Conservation (phyloP, 2,113 vertebrate species). For the Cebidichthys violaceus region DNA sequence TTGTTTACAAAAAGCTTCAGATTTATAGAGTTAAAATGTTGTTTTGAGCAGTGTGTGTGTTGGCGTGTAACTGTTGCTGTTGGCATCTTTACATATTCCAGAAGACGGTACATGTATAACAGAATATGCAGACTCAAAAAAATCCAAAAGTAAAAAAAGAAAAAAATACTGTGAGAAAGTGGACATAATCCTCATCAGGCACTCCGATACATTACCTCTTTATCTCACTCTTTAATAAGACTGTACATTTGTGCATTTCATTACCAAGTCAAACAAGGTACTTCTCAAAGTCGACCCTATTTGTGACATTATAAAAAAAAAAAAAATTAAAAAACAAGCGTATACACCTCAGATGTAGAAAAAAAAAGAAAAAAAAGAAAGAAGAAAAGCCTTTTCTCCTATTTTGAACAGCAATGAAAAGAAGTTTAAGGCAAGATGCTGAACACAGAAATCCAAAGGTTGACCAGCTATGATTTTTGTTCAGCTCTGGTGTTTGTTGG, state of each 20-base stretch:
- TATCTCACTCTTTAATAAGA: slow-evolving; percentile 68
- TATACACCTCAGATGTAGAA: slow-evolving; percentile 88
- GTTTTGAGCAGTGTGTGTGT: neutral
- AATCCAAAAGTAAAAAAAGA: slow-evolving; percentile 18
- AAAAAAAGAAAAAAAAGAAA: slow-evolving; percentile 77
- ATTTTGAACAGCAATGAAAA: slow-evolving; percentile 94
- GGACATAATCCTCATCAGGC: slow-evolving; percentile 68
- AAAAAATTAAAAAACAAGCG: slow-evolving; percentile 81
- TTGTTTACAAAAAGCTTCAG: slow-evolving; percentile 28
- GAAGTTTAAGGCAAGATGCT: slow-evolving; percentile 95
- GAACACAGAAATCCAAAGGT: slow-evolving; percentile 91
- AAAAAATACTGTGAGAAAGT: slow-evolving; percentile 59
- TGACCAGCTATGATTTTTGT: slow-evolving; percentile 74
- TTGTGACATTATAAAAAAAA: slow-evolving; percentile 58
- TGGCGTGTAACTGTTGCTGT: neutral
- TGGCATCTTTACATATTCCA: slow-evolving; percentile 49
- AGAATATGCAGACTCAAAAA: slow-evolving; percentile 35
- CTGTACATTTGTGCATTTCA: slow-evolving; percentile 79
- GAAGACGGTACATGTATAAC: slow-evolving; percentile 34
- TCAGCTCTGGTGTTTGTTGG: slow-evolving; percentile 86
- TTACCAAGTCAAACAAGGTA: slow-evolving; percentile 68
- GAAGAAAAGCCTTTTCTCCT: slow-evolving; percentile 82
- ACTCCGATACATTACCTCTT: slow-evolving; percentile 67
- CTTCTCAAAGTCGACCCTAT: slow-evolving; percentile 55
- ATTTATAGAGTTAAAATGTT: slow-evolving; percentile 41